Conservation (phyloP, 2,888 invertebrate genomes). For the Metallyticus violacea region DNA sequence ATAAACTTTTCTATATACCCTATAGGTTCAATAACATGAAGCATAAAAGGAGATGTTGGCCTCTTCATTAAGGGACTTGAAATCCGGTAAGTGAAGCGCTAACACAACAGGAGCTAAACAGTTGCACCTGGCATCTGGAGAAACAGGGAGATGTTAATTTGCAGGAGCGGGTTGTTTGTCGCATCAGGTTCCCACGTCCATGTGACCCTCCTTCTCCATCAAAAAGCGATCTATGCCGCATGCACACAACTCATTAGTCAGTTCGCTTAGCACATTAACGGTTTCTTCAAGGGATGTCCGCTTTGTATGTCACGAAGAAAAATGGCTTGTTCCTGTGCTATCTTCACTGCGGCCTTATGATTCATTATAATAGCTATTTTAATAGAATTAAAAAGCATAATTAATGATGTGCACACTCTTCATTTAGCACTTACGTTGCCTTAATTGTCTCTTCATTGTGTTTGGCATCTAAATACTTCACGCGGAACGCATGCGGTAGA, state of each 20-base stretch:
- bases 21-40: too few species aligned
- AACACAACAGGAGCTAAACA: not conserved
- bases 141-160: not conserved
- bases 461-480: not conserved
- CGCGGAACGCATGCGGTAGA: not conserved
- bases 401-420: not conserved
- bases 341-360: not conserved
- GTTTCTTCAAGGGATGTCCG: not conserved
- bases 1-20: too few species aligned
- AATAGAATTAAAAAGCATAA: not conserved
- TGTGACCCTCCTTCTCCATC: not conserved
- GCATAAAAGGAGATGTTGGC: not conserved
- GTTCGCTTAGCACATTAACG: not conserved
- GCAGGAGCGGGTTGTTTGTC: not conserved
- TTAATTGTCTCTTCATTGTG: not conserved
- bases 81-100: too few species aligned
- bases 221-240: not conserved
- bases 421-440: not conserved
- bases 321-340: not conserved
- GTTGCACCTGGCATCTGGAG: not conserved
- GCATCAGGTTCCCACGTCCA: not conserved
- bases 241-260: not conserved
- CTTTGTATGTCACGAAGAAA: not conserved
- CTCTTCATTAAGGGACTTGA: not conserved
- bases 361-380: not conserved